Percentiles rank a stretch among this genome's conserved stretches.
Conservation (phyloP, 2,113 vertebrate species). For the Bubo bubo region DNA sequence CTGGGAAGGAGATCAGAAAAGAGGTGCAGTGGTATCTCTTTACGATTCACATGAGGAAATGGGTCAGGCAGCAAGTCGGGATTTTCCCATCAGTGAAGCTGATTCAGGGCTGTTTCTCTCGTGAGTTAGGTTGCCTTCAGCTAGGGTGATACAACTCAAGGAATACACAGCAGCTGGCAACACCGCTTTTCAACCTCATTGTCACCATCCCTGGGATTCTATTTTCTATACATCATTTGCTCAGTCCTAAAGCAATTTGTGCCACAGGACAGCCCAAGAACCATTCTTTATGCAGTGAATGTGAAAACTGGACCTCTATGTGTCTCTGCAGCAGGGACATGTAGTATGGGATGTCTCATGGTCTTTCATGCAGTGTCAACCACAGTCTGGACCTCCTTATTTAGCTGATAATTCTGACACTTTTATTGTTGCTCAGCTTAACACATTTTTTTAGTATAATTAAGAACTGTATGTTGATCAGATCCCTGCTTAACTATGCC, state of each 20-base stretch:
- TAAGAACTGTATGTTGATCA: slow-evolving; percentile 44
- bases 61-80: background rate
- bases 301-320: background rate
- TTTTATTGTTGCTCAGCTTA: background rate
- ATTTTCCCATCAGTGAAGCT: background rate
- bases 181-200: background rate
- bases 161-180: background rate
- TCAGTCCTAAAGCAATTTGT: background rate
- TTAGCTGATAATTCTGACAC: slow-evolving; percentile 45
- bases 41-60: background rate
- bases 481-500: background rate
- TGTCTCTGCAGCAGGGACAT: background rate
- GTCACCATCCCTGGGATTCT: background rate
- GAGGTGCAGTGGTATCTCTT: background rate
- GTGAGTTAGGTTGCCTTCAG: background rate
- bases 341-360: background rate
- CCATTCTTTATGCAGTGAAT: background rate
- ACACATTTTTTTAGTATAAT: background rate
- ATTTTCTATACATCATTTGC: background rate
- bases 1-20: background rate
- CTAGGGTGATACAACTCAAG: background rate
- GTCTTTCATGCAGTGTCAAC: background rate
- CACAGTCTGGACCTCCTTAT: background rate
- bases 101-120: background rate
- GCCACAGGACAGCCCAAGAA: background rate